These are phyloP conservation scores for Cyanocitta stelleri DNA, from an alignment of 2,113 vertebrate species.

Conservation along the genomic window DNA sequence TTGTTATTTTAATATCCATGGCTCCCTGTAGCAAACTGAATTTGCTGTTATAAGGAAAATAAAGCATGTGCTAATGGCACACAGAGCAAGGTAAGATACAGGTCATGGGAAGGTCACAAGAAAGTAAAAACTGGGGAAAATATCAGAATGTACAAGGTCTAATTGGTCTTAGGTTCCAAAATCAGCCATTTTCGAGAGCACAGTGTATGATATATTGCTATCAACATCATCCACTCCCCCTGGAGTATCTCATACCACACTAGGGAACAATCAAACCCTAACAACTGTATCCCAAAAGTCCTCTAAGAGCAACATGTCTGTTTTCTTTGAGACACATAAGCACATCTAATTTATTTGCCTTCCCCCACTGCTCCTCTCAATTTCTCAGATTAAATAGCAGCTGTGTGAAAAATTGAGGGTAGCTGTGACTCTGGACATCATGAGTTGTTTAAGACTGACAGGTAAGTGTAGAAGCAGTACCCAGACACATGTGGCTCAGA, in stretches of 20 bases:
- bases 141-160: background rate
- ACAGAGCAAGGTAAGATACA: background rate
- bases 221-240: background rate
- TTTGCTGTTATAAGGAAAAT: background rate
- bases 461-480: background rate
- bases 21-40: background rate
- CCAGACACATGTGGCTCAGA: background rate
- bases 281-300: background rate
- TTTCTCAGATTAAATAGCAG: background rate
- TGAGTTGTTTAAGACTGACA: background rate
- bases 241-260: background rate
- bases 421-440: background rate
- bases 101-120: rapidly evolving
- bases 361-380: rapidly evolving
- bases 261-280: background rate
- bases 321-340: background rate
- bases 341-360: background rate
- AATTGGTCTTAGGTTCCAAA: background rate
- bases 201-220: no score
- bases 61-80: background rate
- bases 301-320: background rate
- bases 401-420: background rate
- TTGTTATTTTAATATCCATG: background rate
- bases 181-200: background rate
- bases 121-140: background rate